A percentile compares a stretch with the other conserved stretches of the same genome.
Conservation (phyloP, 2,113 vertebrate genomes). For the Cromileptes altivelis region DNA sequence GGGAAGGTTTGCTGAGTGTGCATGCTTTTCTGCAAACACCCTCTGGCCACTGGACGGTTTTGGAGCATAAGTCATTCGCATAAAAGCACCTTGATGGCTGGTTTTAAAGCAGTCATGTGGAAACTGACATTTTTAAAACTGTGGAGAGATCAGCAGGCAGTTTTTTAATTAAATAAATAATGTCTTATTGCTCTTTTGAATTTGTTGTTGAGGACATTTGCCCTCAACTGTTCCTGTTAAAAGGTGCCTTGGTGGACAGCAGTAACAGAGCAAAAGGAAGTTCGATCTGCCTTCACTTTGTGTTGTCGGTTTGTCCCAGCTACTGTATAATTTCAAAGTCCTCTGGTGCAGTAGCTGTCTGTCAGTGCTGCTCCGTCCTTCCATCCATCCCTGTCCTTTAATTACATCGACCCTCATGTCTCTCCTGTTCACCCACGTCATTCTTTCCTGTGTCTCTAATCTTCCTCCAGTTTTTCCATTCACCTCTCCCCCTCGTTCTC, state of each 20-base stretch:
- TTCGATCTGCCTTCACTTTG: background rate
- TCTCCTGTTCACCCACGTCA: constrained; percentile 27
- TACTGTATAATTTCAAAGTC: background rate
- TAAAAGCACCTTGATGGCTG: background rate
- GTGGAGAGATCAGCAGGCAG: too few relatives aligned
- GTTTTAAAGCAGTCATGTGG: background rate
- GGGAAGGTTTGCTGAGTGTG: background rate
- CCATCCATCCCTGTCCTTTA: constrained; percentile 11
- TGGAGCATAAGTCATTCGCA: background rate
- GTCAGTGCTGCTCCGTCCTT: background rate
- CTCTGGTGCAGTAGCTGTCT: background rate
- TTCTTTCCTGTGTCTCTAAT: constrained; percentile 26
- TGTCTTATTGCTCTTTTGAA: background rate
- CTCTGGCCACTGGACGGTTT: background rate
- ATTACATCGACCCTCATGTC: constrained; percentile 16
- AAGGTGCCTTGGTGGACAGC: background rate
- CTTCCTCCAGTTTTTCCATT: constrained; percentile 55
- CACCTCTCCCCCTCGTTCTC: constrained; percentile 11
- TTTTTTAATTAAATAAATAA: background rate
- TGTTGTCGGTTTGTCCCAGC: background rate
- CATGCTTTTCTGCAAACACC: background rate
- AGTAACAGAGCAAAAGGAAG: background rate
- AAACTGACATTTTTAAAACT: background rate
- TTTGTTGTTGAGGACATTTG: background rate
- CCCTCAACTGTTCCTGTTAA: background rate